Conservation (phyloP, 92 coral and sea anemone species). For the Porites cylindrica region DNA sequence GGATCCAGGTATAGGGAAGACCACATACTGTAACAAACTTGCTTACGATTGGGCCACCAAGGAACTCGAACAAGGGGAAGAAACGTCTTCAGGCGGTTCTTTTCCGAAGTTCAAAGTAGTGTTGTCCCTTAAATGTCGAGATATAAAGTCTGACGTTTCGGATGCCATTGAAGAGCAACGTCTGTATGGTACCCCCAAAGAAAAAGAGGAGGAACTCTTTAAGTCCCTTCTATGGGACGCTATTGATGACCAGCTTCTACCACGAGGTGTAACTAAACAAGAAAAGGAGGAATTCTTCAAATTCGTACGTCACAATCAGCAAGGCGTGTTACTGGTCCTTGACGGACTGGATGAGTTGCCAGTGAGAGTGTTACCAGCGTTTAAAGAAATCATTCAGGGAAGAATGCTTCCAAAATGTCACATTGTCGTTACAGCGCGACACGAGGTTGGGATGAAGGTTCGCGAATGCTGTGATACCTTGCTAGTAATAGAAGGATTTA, state of each 20-base stretch:
- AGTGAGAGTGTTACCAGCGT: background rate
- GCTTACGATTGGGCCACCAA: conserved; percentile 42
- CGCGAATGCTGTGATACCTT: conserved; percentile 39
- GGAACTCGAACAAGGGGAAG: background rate
- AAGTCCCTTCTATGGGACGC: background rate
- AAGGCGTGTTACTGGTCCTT: conserved; percentile 21
- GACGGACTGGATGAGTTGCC: too few species aligned
- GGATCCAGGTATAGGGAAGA: conserved; percentile 53
- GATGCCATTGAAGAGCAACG: too few species aligned
- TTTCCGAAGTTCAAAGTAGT: conserved; percentile 25
- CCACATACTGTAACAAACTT: conserved; percentile 41
- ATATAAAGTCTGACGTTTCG: conserved; percentile 7
- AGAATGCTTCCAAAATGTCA: conserved; percentile 25
- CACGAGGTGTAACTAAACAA: conserved; percentile 14
- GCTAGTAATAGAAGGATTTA: conserved; percentile 40
- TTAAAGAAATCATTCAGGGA: conserved; percentile 18
- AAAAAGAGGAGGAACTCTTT: too few species aligned
- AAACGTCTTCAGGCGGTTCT: background rate
- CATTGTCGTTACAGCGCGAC: conserved; percentile 41
- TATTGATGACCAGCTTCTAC: conserved; percentile 39
- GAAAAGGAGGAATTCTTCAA: conserved; percentile 7
- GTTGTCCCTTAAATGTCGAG: conserved; percentile 38
- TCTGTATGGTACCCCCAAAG: too few species aligned
- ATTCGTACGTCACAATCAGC: conserved; percentile 18
- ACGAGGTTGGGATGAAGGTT: conserved; percentile 39